phyloP scores from a whole-genome alignment of 2,888 invertebrate genomes.

The Acanthoscelides obtectus region DNA sequence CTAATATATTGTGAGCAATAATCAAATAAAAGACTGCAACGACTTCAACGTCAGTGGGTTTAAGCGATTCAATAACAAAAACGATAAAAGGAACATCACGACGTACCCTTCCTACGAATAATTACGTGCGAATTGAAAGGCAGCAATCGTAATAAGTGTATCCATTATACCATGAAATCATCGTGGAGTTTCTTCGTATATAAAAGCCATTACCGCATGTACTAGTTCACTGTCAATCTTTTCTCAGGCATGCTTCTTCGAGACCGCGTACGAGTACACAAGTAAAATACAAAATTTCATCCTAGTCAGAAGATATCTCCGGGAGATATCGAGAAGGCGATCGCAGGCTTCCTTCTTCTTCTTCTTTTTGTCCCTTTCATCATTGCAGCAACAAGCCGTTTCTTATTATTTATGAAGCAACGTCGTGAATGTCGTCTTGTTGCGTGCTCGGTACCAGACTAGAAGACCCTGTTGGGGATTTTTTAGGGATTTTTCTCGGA shows the following conservation, averaged over 20 bases:
- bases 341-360: neutral
- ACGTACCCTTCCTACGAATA: neutral
- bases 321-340: neutral
- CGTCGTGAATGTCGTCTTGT: neutral
- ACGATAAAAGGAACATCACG: neutral
- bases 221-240: neutral
- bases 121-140: neutral
- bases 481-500: neutral
- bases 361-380: conserved; percentile 2
- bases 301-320: neutral
- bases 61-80: neutral
- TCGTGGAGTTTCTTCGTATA: neutral
- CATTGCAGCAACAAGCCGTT: neutral
- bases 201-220: neutral
- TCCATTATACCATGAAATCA: neutral
- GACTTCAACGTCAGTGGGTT: no score
- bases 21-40: no score
- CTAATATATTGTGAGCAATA: no score
- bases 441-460: neutral
- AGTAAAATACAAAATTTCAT: neutral
- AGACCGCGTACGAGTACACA: neutral
- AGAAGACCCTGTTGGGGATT: neutral
- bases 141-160: neutral
- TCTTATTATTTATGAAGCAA: conserved; percentile 1
- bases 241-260: neutral